These are phyloP conservation scores for Geotrypetes seraphini DNA, from an alignment of 2,797 vertebrate species.

Conservation along the genomic window DNA sequence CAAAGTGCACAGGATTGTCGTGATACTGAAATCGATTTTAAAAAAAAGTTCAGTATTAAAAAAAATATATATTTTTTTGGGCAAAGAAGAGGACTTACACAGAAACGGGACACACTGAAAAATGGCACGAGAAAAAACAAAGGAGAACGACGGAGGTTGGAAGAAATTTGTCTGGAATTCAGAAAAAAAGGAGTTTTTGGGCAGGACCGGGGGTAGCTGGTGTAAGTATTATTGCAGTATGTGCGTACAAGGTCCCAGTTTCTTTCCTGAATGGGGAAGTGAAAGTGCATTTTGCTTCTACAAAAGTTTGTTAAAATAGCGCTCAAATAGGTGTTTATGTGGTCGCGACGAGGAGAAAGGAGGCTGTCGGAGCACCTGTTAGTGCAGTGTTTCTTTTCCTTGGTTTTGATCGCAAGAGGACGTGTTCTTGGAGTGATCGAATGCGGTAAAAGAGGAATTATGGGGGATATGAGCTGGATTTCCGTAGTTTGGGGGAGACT, in stretches of 20 bases:
- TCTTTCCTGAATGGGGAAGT: too few species aligned
- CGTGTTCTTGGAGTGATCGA: too few species aligned
- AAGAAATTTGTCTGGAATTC: slow-evolving; percentile 90
- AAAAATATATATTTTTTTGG: too few species aligned
- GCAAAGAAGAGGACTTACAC: too few species aligned
- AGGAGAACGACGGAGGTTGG: slow-evolving; percentile 83
- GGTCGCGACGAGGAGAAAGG: too few species aligned
- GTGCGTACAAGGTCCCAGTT: background rate
- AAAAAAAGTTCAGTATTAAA: too few species aligned
- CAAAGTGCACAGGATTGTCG: too few species aligned
- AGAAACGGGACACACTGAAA: too few species aligned
- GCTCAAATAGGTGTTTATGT: too few species aligned
- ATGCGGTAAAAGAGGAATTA: slow-evolving; percentile 1
- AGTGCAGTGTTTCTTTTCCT: background rate
- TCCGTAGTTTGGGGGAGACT: background rate
- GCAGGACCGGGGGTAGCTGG: slow-evolving; percentile 86
- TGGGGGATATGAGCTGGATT: background rate
- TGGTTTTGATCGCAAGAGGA: background rate
- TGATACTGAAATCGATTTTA: too few species aligned
- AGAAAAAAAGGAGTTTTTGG: slow-evolving; percentile 85
- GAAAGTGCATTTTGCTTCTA: background rate
- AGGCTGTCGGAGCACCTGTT: background rate
- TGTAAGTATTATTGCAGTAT: slow-evolving; percentile 68
- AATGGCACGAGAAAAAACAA: slow-evolving; percentile 78
- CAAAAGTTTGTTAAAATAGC: too few species aligned